Percentiles rank a stretch among this genome's conserved stretches.
These are phyloP conservation scores for Nomada fabriciana DNA, from an alignment of 2,888 invertebrate species.

Conservation along the genomic window DNA sequence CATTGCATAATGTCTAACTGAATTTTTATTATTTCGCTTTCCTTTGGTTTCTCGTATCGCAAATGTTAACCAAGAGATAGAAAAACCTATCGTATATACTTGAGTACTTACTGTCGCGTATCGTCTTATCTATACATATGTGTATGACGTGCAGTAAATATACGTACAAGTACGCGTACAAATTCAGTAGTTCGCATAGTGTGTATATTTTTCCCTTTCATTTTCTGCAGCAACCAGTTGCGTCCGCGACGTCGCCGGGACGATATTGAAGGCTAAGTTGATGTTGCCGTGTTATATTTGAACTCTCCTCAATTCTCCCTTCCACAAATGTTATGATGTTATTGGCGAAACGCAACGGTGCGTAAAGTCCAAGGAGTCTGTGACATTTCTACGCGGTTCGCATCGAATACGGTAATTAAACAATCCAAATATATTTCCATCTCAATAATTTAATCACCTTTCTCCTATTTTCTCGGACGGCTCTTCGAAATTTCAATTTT, in stretches of 20 bases:
- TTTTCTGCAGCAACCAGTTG: slow-evolving; percentile 37
- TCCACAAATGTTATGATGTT: slow-evolving; percentile 55
- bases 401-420: slow-evolving; percentile 23
- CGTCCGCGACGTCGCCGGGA: slow-evolving; percentile 46
- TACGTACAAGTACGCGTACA: slow-evolving; percentile 21
- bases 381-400: slow-evolving; percentile 38
- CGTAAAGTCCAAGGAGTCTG: slow-evolving; percentile 60
- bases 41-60: background rate
- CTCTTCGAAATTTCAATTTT: background rate
- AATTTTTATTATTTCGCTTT: background rate
- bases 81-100: slow-evolving; percentile 4
- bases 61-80: slow-evolving; percentile 1
- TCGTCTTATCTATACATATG: background rate
- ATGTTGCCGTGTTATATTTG: slow-evolving; percentile 43
- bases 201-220: slow-evolving; percentile 22
- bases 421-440: slow-evolving; percentile 1
- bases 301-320: slow-evolving; percentile 64
- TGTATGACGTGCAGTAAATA: background rate
- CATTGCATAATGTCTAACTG: too few relatives aligned
- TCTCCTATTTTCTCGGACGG: background rate
- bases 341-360: slow-evolving; percentile 51
- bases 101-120: slow-evolving; percentile 3
- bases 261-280: slow-evolving; percentile 32
- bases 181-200: slow-evolving; percentile 16
- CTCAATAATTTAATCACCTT: background rate